Percentiles rank a stretch among this genome's conserved stretches.
These are phyloP conservation scores for Epinephelus lanceolatus DNA, from an alignment of 2,113 vertebrate genomes.

Conservation along the genomic window DNA sequence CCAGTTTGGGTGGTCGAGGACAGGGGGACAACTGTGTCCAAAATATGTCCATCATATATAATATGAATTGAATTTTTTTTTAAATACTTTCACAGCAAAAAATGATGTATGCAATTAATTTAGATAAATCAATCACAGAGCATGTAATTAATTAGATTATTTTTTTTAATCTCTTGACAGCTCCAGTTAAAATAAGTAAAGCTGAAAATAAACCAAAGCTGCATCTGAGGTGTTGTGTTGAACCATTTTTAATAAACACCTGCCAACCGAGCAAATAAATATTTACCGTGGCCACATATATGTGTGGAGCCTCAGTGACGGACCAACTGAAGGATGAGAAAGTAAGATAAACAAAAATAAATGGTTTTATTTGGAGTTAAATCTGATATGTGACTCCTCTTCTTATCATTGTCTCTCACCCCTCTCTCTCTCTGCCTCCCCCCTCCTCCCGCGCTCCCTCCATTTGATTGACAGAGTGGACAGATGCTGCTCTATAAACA, in stretches of 20 bases:
- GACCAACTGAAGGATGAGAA: neutral
- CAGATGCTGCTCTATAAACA: conserved; percentile 98
- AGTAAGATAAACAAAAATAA: neutral
- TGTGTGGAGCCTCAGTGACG: too few species aligned
- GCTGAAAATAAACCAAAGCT: too few species aligned
- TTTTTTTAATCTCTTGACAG: too few species aligned
- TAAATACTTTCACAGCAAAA: too few species aligned
- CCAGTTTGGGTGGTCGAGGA: too few species aligned
- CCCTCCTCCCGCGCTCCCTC: conserved; percentile 77
- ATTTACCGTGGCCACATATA: neutral
- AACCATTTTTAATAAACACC: neutral
- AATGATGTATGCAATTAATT: too few species aligned
- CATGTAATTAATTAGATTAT: too few species aligned
- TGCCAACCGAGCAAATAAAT: neutral
- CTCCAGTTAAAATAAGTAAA: too few species aligned
- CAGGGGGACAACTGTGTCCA: too few species aligned
- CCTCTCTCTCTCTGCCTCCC: conserved; percentile 25
- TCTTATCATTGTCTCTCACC: neutral
- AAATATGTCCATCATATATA: too few species aligned
- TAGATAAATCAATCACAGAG: too few species aligned
- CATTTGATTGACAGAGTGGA: conserved; percentile 96
- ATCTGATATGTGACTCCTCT: neutral
- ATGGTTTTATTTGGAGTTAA: neutral
- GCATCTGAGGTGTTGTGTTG: neutral
- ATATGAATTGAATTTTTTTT: too few species aligned